Conservation (phyloP, 2,797 vertebrate species). For the Molothrus ater region DNA sequence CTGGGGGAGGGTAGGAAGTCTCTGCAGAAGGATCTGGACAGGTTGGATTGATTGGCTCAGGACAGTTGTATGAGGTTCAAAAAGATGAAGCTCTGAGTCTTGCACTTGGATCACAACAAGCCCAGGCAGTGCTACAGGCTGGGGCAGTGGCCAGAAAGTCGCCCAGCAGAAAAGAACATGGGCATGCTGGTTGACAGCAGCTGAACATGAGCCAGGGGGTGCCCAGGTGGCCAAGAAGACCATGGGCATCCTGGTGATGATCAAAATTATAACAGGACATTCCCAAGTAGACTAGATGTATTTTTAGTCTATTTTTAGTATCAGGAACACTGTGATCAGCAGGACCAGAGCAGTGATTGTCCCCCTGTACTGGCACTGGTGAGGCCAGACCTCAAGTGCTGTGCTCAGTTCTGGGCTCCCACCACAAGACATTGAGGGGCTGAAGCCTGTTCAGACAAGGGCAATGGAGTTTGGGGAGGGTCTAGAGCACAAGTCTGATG, state of each 20-base stretch:
- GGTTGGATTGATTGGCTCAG: neutral
- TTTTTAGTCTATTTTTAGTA: too few relatives aligned
- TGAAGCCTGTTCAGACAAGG: accelerated
- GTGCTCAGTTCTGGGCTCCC: accelerated
- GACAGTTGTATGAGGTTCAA: neutral
- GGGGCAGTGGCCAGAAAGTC: accelerated
- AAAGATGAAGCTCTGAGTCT: neutral
- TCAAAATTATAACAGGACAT: too few relatives aligned
- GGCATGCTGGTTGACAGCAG: neutral
- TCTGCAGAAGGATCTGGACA: neutral
- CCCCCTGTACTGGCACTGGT: accelerated
- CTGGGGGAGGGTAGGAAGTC: neutral
- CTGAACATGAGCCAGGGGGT: neutral
- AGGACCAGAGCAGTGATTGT: neutral
- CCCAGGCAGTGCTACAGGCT: neutral
- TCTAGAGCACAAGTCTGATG: neutral
- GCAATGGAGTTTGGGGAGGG: accelerated
- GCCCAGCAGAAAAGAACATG: neutral
- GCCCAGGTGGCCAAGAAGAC: neutral
- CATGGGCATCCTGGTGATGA: neutral
- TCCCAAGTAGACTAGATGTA: too few relatives aligned
- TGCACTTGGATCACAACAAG: neutral
- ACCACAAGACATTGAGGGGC: accelerated
- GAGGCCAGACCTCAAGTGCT: accelerated
- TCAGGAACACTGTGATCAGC: neutral